Base-by-base conservation (phyloP, 2,888 invertebrate genomes). In the Pollenia griseotomentosa region DNA sequence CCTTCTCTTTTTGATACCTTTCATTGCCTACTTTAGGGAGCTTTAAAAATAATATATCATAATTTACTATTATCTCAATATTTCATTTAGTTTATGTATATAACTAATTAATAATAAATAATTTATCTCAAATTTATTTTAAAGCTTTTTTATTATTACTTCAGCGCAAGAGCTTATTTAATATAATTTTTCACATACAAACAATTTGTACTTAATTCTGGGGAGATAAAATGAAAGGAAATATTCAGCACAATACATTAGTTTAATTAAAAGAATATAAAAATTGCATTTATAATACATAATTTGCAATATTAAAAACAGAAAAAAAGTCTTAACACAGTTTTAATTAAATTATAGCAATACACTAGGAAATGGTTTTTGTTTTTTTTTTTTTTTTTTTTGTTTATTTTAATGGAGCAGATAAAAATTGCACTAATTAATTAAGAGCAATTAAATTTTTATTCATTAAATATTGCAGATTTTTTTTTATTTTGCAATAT, bases 281-380 rank as follows among this genome's bases (percentile, higher is more conserved):
- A 51, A 68, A 48, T 55, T 44, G 44, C n/a, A 55, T 33, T 16
- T 19, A 12, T 19, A 57, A 53, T 53, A 10, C 16, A 23, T 59
- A 44, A 46, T 40, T 55, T 33, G 61, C 59, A 65, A 14, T 61
- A 66, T 73, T 55, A 12, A 23, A 48, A 80, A 80, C 44, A 51
- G 19, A 46, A 81, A 71, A 48, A 40, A 23, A 59, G 1, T 44
- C 57, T 74, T 23, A 74, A 59, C 14, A 40, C 19, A 46, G 8
- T 57, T 83, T 68, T 55, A 84, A 79, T 68, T 68, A 68, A 79
- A 85, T 84, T 74, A 79, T 59, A 53, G 66, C 57, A 23, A 73
- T 61, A 51, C 14, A 44, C n/a, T 48, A 79, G 42, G 4, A 53
- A 9, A 53, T 12, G 19, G 55, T 19, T 19, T 2, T 33, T 11